Percentiles rank a stretch among this genome's conserved stretches.
Evolutionary conservation across 2,888 invertebrate species (phyloP).

Genomic region (Callyntrura sp.): DNA sequence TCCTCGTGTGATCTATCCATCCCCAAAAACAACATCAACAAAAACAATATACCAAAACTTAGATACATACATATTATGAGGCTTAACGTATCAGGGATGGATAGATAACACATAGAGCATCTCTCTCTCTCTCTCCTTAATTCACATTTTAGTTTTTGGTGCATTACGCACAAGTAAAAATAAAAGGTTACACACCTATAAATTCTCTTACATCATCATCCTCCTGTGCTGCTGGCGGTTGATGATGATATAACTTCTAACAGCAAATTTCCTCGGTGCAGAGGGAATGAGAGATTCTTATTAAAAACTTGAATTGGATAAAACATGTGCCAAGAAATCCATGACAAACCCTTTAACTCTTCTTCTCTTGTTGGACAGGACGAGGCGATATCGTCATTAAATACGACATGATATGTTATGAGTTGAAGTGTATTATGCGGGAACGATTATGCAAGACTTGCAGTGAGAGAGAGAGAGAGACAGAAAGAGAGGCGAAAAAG

Average conservation of each 20-base stretch:
- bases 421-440: slow-evolving; percentile 24
- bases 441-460: slow-evolving; percentile 2
- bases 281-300: background rate
- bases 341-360: slow-evolving; percentile 71
- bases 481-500: background rate
- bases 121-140: background rate
- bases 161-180: slow-evolving; percentile 76
- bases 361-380: background rate
- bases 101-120: background rate
- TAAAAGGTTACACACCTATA: slow-evolving; percentile 72
- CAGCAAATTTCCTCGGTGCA: slow-evolving; percentile 46
- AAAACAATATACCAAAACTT: background rate
- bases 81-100: background rate
- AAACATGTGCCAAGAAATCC: slow-evolving; percentile 73
- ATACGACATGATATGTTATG: background rate
- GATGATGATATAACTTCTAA: slow-evolving; percentile 40
- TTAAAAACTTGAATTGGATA: slow-evolving; percentile 66
- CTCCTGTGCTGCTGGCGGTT: slow-evolving; percentile 45
- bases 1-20: background rate
- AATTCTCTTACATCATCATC: slow-evolving; percentile 72
- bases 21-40: slow-evolving; percentile 11
- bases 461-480: slow-evolving; percentile 32
- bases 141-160: background rate
- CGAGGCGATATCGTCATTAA: slow-evolving; percentile 21
- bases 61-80: background rate